Evolutionary conservation across 2,113 vertebrate species (phyloP).

Genomic region (Pandion haliaetus): DNA sequence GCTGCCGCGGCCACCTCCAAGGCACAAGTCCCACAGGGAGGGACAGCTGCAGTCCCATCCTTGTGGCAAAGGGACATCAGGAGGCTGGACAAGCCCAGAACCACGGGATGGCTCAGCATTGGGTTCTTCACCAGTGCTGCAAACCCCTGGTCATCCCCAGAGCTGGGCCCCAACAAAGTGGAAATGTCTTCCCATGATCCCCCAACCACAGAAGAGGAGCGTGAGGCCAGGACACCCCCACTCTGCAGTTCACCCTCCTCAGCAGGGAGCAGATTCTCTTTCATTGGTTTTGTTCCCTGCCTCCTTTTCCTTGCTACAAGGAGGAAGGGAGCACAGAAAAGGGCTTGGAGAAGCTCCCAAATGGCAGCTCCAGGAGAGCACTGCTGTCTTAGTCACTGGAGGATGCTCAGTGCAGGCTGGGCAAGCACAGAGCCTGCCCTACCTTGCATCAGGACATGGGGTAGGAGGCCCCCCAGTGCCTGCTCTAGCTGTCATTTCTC

Average conservation of each 20-base stretch:
- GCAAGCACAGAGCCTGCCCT: not conserved
- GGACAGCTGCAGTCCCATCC: not conserved
- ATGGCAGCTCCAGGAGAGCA: not conserved
- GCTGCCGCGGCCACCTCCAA: not conserved
- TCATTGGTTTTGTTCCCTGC: not conserved
- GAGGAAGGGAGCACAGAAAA: not conserved
- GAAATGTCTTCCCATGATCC: not conserved
- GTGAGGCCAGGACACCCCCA: not conserved
- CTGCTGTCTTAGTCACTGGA: not conserved
- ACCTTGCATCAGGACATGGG: not conserved
- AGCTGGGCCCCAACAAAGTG: not conserved
- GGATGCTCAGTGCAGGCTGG: not conserved
- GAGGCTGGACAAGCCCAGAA: not conserved
- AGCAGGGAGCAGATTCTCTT: not conserved
- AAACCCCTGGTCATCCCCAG: not conserved
- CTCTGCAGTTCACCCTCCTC: not conserved
- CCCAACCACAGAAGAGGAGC: not conserved
- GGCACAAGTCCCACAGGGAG: fast-evolving
- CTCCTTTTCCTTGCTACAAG: not conserved
- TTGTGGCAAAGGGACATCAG: fast-evolving
- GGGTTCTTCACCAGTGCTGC: not conserved
- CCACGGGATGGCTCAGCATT: not conserved
- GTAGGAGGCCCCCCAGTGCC: not conserved
- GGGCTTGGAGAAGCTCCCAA: not conserved
- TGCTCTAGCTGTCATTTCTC: not conserved